These are phyloP conservation scores for Rutpela maculata DNA, from an alignment of 2,888 invertebrate genomes.

Conservation along the genomic window DNA sequence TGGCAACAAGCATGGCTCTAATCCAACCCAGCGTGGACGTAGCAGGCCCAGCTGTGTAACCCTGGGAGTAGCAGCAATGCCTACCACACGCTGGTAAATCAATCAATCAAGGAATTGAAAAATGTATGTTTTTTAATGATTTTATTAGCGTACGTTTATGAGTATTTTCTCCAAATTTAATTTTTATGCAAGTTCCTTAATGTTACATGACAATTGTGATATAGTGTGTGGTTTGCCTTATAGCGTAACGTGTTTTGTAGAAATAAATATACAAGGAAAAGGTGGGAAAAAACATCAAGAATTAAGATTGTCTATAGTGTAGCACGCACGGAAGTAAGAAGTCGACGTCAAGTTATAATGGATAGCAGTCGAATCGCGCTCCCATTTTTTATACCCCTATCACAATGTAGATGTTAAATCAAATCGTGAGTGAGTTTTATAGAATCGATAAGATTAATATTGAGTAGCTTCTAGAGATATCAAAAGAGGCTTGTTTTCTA, in stretches of 20 bases:
- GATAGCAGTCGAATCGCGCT: neutral
- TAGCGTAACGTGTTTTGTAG: neutral
- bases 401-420: conserved; percentile 4
- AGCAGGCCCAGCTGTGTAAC: too few relatives aligned
- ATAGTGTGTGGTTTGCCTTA: too few relatives aligned
- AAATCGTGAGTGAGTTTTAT: neutral
- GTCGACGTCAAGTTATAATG: conserved; percentile 3
- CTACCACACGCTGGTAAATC: too few relatives aligned
- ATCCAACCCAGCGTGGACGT: too few relatives aligned
- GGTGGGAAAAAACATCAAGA: neutral
- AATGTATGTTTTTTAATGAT: too few relatives aligned
- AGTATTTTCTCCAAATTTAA: too few relatives aligned
- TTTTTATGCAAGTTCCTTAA: too few relatives aligned
- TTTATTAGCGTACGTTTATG: too few relatives aligned
- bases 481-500: neutral
- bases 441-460: conserved; percentile 7
- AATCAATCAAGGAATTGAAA: too few relatives aligned
- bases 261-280: neutral
- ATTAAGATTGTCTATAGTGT: neutral
- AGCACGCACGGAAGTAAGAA: conserved; percentile 2
- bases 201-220: too few relatives aligned
- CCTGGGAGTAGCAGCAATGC: too few relatives aligned
- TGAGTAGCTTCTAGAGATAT: neutral
- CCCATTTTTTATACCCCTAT: conserved; percentile 2
- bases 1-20: too few relatives aligned